Base-by-base conservation (phyloP, 2,113 vertebrate species). In the Cairina moschata region DNA sequence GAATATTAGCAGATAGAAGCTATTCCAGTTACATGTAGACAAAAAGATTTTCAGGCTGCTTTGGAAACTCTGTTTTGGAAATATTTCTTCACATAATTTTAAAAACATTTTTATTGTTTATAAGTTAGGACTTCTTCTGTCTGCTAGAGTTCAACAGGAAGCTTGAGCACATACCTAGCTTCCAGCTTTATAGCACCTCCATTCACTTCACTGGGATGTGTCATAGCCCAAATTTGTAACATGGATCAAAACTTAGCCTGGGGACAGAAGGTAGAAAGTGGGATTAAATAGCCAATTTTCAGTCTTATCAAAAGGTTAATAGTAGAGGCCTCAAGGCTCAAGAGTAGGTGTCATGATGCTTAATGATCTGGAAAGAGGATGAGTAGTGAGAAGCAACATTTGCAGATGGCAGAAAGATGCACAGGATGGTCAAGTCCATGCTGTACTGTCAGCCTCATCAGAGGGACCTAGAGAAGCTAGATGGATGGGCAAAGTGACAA, bases 201-300 rank as follows among this genome's bases (percentile, higher is more conserved):
- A 10, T 40, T 76, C 67, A 62, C 44, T 83, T 77, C 83, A 83
- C 36, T 0, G 0, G 21, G 50, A 71, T 81, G 31, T 81, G 86
- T 93, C 88, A 88, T 46, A 86, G 65, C 4, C 42, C 74, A 91
- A 55, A 84, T 72, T 50, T 67, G 44, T 69, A 86, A 75, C 56
- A 52, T n/a, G 83, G 65, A 92, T 84, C 46, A 86, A 95, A 95
- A 89, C 10, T 10, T 89, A 73, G 38, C 74, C 90, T 76, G 62
- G 34, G 92, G 66, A 89, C 25, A 89, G 48, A 92, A 92, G 91
- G n/a, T 1, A 82, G 13, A 66, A 31, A 88, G 62, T 76, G 58
- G 62, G 42, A 91, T 79, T 91, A 87, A 95, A 95, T 79, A 29
- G 50, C 25, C 74, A 79, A 79, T 95, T 91, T 95, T 87, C 78